Evolutionary conservation across 1,140 invertebrate species (phyloP), one percentile per base, ranked within the genome.

Genomic region (Caerostris darwini): DNA sequence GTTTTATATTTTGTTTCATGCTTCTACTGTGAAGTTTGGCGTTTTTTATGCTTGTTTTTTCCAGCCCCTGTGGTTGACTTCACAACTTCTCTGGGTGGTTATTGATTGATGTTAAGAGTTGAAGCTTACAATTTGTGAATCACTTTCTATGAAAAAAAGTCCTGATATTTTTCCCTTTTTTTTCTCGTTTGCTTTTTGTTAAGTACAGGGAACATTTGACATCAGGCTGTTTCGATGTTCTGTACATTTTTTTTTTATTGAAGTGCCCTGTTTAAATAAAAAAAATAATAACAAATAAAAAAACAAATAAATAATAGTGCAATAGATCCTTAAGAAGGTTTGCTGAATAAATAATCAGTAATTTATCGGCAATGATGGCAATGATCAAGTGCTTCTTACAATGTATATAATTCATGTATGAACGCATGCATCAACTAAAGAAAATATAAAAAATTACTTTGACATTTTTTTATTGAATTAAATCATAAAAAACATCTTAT

Each of bases 71-170:
- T 17, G 90, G 90, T 91, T 82, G 90, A 91, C 90, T 91, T 82
- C 56, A 82, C 57, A 17, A 58, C 34, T 82, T 91, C 77, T 6
- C 5, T 12, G 77, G 90, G 12, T 56, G 82, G 58, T 50, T 34
- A 91, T 91, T 91, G 90, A 91, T 91, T 61, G 54, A 69, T 34
- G 56, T 82, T 82, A 90, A 61, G 85, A 19, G 85, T n/a, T 87
- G n/a, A 59, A 61, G 10, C 85, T 59, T 59, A 87, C 85, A 87
- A 57, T 77, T 90, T 77, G 88, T 77, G 59, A 57, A 71, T 57
- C 59, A 50, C 34, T 54, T 50, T 67, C 34, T 88, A 17, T 64
- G 34, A 67, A 88, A 88, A 88, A 85, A 50, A 7, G n/a, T 2
- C 34, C 34, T n/a, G 4, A 85, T n/a, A 12, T 85, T 2, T 19